Conservation (phyloP, 2,797 vertebrate species). For the Gambelia wislizenii region DNA sequence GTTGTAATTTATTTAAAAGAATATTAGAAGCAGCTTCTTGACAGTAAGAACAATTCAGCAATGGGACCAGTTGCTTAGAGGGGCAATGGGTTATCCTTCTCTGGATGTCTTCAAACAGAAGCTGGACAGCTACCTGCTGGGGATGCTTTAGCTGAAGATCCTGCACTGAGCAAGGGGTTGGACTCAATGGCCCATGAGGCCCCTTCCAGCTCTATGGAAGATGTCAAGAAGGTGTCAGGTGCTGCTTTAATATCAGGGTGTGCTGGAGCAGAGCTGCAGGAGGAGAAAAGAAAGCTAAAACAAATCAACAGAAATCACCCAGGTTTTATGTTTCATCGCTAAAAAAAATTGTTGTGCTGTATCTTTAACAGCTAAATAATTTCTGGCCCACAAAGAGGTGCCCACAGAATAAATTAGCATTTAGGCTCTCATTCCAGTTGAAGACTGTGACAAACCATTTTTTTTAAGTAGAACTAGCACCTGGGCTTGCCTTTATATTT, state of each 20-base stretch:
- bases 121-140: too few relatives aligned
- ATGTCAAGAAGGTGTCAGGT: conserved; percentile 16
- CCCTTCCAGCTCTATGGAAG: too few relatives aligned
- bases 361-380: conserved; percentile 39
- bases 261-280: conserved; percentile 31
- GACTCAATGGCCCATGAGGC: too few relatives aligned
- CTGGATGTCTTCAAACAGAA: too few relatives aligned
- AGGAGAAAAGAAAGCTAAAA: conserved; percentile 15
- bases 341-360: conserved; percentile 58
- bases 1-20: not conserved
- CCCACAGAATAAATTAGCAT: not conserved
- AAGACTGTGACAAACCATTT: not conserved
- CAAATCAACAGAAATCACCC: conserved; percentile 58
- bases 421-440: not conserved
- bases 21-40: not conserved
- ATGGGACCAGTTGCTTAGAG: too few relatives aligned
- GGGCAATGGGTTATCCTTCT: too few relatives aligned
- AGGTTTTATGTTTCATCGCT: conserved; percentile 55
- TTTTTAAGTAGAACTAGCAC: not conserved
- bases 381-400: conserved; percentile 15
- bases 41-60: too few relatives aligned
- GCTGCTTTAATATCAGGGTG: conserved; percentile 23
- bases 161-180: too few relatives aligned
- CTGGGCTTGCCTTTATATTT: conserved; percentile 30
- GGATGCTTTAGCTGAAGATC: not conserved